Conservation (phyloP, 2,113 vertebrate genomes). For the Ptilonorhynchus violaceus region DNA sequence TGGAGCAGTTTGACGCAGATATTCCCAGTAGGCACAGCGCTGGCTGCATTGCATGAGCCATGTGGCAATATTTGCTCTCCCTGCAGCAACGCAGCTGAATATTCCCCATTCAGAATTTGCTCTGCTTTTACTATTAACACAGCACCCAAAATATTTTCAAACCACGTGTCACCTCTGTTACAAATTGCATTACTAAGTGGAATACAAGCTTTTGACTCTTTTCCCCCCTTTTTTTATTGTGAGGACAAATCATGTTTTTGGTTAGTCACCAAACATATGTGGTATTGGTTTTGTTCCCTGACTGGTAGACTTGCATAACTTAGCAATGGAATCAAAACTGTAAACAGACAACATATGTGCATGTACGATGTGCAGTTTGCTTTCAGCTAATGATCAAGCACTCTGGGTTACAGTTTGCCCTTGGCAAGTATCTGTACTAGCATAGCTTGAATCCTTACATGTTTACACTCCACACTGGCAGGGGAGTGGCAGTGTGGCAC, state of each 20-base stretch:
- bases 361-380: constrained; percentile 15
- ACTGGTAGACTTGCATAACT: constrained; percentile 58
- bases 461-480: constrained; percentile 15
- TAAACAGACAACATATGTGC: constrained; percentile 56
- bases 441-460: constrained; percentile 35
- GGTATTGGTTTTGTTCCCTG: constrained; percentile 30
- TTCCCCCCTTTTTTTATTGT: background rate
- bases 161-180: background rate
- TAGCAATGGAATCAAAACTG: constrained; percentile 47
- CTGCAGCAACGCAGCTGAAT: background rate
- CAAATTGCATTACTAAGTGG: background rate
- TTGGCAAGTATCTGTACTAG: constrained; percentile 48
- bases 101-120: background rate
- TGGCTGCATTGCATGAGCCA: background rate
- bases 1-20: background rate
- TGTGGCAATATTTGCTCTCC: background rate
- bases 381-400: constrained; percentile 62
- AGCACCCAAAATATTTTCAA: constrained; percentile 15
- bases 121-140: background rate
- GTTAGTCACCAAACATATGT: constrained; percentile 32
- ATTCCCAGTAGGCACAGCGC: background rate
- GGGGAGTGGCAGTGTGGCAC: constrained; percentile 30
- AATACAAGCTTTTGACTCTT: background rate
- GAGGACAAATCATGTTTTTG: background rate
- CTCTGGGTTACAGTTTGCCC: constrained; percentile 49